Base-by-base conservation (phyloP, 2,888 invertebrate species). In the Zygaena filipendulae region DNA sequence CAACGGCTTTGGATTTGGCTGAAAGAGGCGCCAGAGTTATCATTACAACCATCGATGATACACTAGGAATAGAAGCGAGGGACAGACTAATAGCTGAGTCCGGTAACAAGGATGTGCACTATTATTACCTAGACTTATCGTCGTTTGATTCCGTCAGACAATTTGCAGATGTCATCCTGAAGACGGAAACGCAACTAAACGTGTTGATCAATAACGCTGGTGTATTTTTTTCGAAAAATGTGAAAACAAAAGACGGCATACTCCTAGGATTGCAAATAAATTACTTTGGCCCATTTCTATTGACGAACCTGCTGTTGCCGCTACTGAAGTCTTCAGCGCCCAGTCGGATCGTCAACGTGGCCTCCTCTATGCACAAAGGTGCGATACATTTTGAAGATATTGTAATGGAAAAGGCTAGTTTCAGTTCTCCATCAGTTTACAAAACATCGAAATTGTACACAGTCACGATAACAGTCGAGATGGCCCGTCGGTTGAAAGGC, bases 1-100 rank as follows among this genome's bases (percentile, higher is more conserved):
- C 89, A 56, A 87, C 90, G 0, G 85, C 87, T 0, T 79, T 77
- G 38, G 85, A 87, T 46, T 47, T 90, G 24, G 88, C 88, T 0
- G 81, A 79, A 35, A 75, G 87, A 45, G 89, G 88, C 10, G 92
- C 90, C 1, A 81, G 84, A 29, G 80, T 93, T 4, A 88, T 93
- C 24, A 81, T 93, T 82, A 92, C 90, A 0, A 92, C 92, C 56
- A 80, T 92, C 39, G 87, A 89, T 52, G 51, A 87, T 36, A 82
- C 84, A 28, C 80, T 81, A 13, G 91, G 87, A 1, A 81, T 79
- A 39, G 68, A 75, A 40, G 84, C 84, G 0, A 34, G 39, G 3
- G 36, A 54, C n/a, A 30, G 33, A 9, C 56, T 62, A 12, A 33
- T 43, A 13, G 16, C 23, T 1, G 32, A 35, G 3, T 51, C 58